Conservation (phyloP, 1,140 invertebrate species). For the Pygmarrhopalites habei region DNA sequence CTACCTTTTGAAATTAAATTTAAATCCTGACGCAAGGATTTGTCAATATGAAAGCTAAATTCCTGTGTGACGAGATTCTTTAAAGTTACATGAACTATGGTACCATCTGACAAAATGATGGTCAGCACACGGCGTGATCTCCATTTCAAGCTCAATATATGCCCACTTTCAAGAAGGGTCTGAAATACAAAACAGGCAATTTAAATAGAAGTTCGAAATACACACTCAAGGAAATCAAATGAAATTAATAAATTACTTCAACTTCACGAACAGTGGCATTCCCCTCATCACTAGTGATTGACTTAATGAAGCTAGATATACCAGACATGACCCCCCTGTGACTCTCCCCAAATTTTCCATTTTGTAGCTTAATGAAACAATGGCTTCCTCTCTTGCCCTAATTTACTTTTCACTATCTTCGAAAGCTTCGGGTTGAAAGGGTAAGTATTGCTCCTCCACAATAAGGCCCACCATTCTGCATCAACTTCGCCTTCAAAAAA, state of each 20-base stretch:
- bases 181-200: neutral
- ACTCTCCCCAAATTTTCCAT: slow-evolving; percentile 21
- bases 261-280: slow-evolving; percentile 24
- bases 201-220: neutral
- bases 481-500: too few relatives aligned
- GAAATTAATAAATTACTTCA: slow-evolving; percentile 8
- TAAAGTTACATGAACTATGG: slow-evolving; percentile 27
- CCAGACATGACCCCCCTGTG: slow-evolving; percentile 25
- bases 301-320: slow-evolving; percentile 20
- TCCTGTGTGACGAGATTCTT: slow-evolving; percentile 31
- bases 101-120: slow-evolving; percentile 25
- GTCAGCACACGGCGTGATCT: slow-evolving; percentile 9
- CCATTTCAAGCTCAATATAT: slow-evolving; percentile 32
- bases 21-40: slow-evolving; percentile 16
- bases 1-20: too few relatives aligned
- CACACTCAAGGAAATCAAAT: neutral
- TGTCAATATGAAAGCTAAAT: slow-evolving; percentile 18
- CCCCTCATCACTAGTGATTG: slow-evolving; percentile 25
- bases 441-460: slow-evolving; percentile 21
- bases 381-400: slow-evolving; percentile 14
- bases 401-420: slow-evolving; percentile 13
- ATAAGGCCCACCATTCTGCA: slow-evolving; percentile 26
- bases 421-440: slow-evolving; percentile 20
- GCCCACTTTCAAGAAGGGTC: slow-evolving; percentile 17
- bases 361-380: neutral